Conservation (phyloP, 2,113 vertebrate species). For the Nestor notabilis region DNA sequence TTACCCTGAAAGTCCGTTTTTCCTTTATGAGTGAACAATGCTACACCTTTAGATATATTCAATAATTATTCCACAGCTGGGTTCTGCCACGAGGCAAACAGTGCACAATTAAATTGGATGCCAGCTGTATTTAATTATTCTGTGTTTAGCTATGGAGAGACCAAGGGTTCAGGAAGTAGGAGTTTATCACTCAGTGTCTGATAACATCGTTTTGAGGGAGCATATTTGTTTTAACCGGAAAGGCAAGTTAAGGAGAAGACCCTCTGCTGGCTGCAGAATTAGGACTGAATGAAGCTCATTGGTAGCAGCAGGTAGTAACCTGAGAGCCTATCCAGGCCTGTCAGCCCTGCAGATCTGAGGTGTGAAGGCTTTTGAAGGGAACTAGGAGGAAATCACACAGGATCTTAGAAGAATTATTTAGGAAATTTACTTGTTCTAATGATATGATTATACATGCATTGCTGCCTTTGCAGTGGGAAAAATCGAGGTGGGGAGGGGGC, state of each 20-base stretch:
- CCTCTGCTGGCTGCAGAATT: not conserved
- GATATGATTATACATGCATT: not conserved
- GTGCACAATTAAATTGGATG: not conserved
- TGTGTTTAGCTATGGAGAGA: not conserved
- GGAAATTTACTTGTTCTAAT: not conserved
- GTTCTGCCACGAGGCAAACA: not conserved
- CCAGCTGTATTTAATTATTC: not conserved
- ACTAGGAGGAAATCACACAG: not conserved
- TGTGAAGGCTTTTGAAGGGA: not conserved
- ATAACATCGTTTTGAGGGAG: not conserved
- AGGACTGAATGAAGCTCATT: not conserved
- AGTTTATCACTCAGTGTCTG: not conserved
- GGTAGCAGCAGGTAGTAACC: not conserved
- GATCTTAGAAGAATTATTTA: not conserved
- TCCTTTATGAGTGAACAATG: no score
- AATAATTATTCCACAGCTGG: no score
- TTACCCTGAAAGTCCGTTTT: no score
- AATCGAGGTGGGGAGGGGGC: fast-evolving
- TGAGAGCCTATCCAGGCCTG: not conserved
- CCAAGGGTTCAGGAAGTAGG: not conserved
- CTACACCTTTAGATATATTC: no score
- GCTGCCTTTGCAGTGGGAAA: not conserved
- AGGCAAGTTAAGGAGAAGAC: not conserved
- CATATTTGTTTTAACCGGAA: not conserved
- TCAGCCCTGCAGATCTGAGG: not conserved